phyloP scores from a whole-genome alignment of 2,113 vertebrate genomes.

The Zapornia atra region DNA sequence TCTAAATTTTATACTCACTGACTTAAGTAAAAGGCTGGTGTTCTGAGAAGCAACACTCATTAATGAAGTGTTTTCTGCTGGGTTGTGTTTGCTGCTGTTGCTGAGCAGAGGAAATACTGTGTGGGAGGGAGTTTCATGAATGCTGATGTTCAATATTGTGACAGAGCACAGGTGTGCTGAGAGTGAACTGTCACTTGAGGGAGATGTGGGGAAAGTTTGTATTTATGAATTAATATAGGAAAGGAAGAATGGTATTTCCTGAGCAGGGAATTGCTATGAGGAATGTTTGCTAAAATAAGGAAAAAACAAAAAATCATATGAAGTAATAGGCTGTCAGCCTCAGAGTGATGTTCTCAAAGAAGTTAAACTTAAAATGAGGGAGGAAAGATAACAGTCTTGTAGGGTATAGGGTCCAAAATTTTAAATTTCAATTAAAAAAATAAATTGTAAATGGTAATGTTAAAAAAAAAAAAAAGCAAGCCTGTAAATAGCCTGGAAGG shows the following conservation, averaged over 20 bases:
- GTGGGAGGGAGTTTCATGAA: background rate
- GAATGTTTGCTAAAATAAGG: background rate
- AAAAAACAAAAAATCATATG: background rate
- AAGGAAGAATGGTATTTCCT: background rate
- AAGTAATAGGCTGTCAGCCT: background rate
- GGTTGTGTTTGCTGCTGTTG: background rate
- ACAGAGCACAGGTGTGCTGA: background rate
- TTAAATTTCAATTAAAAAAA: background rate
- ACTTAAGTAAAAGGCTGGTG: background rate
- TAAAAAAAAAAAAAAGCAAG: background rate
- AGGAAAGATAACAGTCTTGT: background rate
- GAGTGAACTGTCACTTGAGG: background rate
- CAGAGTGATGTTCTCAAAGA: background rate
- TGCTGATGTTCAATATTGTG: background rate
- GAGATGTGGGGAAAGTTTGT: background rate
- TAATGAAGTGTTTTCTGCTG: background rate
- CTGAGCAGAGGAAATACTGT: background rate
- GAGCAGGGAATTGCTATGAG: background rate
- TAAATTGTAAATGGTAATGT: background rate
- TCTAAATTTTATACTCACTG: background rate
- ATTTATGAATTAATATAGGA: background rate
- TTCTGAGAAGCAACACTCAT: background rate
- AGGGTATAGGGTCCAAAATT: background rate
- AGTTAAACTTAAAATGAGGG: background rate
- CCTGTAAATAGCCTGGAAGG: background rate